Evolutionary conservation across 2,113 vertebrate genomes (phyloP).

Genomic region (Sakesphorus luctuosus): DNA sequence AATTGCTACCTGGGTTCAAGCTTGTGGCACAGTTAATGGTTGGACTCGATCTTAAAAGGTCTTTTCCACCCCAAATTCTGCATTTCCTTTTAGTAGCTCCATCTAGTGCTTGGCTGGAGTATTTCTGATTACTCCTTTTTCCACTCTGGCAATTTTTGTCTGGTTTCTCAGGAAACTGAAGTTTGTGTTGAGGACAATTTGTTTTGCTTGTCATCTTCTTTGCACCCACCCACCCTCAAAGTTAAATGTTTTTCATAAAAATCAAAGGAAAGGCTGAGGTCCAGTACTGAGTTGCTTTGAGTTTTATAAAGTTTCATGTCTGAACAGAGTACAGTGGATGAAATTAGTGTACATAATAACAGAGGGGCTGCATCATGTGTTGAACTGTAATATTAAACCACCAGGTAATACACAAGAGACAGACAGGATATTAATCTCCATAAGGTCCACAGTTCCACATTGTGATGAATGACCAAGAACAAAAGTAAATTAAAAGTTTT

Average conservation of each 20-base stretch:
- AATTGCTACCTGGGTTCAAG: neutral
- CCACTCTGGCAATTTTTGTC: neutral
- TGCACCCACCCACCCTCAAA: neutral
- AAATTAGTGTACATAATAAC: neutral
- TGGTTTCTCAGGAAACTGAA: neutral
- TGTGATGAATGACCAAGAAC: neutral
- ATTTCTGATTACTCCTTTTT: neutral
- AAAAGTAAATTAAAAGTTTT: neutral
- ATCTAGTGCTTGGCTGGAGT: slow-evolving; percentile 37
- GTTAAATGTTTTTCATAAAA: neutral
- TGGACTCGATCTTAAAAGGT: neutral
- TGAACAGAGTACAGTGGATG: neutral
- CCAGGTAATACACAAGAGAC: neutral
- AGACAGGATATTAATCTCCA: neutral
- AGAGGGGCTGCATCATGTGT: neutral
- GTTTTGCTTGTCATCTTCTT: neutral
- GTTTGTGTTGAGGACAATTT: neutral
- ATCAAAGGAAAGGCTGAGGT: neutral
- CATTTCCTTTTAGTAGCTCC: slow-evolving; percentile 26
- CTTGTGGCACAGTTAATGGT: neutral
- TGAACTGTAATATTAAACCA: neutral
- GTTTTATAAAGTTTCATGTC: neutral
- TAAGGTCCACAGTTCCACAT: neutral
- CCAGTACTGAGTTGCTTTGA: neutral
- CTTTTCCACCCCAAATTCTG: neutral